Conservation (phyloP, 1,140 invertebrate genomes). For the Euura saliciscinereae region DNA sequence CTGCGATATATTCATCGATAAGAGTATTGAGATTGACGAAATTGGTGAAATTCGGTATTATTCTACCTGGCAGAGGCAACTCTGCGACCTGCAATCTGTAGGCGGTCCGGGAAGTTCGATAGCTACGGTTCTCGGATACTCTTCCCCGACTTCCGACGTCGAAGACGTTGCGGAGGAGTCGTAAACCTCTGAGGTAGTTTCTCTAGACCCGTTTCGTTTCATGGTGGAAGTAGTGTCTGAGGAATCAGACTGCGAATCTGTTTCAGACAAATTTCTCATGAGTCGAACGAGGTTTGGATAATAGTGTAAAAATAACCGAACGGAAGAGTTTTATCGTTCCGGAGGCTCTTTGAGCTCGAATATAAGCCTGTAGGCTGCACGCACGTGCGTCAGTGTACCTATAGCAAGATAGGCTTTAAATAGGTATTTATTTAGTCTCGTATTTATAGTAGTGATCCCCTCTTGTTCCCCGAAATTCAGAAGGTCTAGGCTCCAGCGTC, state of each 20-base stretch:
- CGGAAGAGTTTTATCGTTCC: no score
- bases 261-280: conserved; percentile 14
- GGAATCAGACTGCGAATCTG: conserved; percentile 47
- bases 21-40: conserved; percentile 1
- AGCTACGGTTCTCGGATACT: conserved; percentile 27
- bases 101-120: conserved; percentile 23
- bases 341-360: no score
- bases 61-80: conserved; percentile 49
- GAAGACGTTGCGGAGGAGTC: conserved; percentile 50
- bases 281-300: no score
- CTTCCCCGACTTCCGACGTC: conserved; percentile 38
- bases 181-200: conserved; percentile 48
- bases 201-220: conserved; percentile 47
- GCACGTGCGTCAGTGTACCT: no score
- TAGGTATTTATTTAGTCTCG: conserved; percentile 7
- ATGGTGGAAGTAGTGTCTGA: conserved; percentile 48
- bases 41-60: conserved; percentile 1
- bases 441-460: neutral
- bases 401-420: neutral
- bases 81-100: conserved; percentile 38
- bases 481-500: conserved; percentile 4
- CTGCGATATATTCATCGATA: conserved; percentile 30
- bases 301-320: no score
- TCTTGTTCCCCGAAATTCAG: neutral
- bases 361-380: no score